Evolutionary conservation across 2,113 vertebrate species (phyloP).

Genomic region (Grallaria varia): DNA sequence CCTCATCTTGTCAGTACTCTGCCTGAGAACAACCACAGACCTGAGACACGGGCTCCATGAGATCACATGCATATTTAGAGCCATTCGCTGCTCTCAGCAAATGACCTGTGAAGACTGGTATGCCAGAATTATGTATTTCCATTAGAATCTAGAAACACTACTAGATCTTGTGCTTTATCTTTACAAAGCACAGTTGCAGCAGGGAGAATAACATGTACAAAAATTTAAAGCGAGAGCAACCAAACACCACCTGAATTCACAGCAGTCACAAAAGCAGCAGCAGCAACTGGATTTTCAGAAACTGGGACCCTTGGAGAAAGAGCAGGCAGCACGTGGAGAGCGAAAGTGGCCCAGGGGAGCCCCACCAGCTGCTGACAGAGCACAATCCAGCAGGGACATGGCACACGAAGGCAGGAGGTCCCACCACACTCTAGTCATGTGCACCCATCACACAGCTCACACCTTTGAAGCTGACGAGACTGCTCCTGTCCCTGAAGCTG

Average conservation of each 20-base stretch:
- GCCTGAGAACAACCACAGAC: conserved; percentile 11
- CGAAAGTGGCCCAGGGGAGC: neutral
- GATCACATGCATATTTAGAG: conserved; percentile 41
- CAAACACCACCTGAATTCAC: neutral
- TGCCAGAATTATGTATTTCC: neutral
- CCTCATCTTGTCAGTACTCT: conserved; percentile 47
- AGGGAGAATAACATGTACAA: neutral
- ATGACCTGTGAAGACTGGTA: neutral
- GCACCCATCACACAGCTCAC: accelerated
- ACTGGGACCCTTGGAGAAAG: neutral
- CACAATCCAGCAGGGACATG: accelerated
- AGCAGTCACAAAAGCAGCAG: neutral
- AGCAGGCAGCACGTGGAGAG: neutral
- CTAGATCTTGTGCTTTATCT: neutral
- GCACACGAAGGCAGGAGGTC: neutral
- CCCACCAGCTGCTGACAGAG: neutral
- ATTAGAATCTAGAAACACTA: neutral
- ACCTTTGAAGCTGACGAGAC: accelerated
- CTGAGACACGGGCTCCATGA: neutral
- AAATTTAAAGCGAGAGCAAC: neutral
- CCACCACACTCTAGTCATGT: accelerated
- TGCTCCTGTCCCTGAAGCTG: neutral
- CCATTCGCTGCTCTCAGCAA: neutral
- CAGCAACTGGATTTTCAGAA: neutral
- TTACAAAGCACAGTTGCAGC: neutral